Base-by-base conservation (phyloP, 2,797 vertebrate species). In the Telmatherina bonti region DNA sequence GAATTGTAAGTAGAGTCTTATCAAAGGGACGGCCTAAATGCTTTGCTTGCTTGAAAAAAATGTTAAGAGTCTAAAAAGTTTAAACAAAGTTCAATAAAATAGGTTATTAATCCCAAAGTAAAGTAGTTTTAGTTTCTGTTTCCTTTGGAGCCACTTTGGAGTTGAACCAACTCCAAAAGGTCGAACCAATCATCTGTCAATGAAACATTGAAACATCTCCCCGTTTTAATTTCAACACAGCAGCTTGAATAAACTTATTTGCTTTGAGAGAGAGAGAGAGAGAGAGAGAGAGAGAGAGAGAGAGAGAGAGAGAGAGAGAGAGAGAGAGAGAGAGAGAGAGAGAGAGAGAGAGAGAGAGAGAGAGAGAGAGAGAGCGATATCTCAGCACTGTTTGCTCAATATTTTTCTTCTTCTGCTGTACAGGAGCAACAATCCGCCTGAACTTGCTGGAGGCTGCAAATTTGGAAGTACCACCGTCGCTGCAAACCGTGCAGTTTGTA, bases 401-500 rank as follows among this genome's bases (percentile, higher is more conserved):
- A 49, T 41, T 56, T 64, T n/a, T 66, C 29, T 35, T 43, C n/a
- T 35, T 38, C 33, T 29, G 49, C 18, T 38, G 22, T 55, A 47
- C 53, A 56, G 62, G 26, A 47, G 61, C 60, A 70, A 66, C 41
- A 61, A 72, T 67, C 47, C 30, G 15, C 58, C 18, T 9, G 29
- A 49, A 76, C 61, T 22, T 55, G 55, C 59, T 62, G 72, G 41
- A 70, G 62, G 62, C 62, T 61, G 33, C 58, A 64, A 67, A 76
- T 73, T 26, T 43, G 35, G 18, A 57, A 35, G 36, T 31, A 33
- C 53, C 9, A 31, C 30, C 27, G 59, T 59, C 33, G 5, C 73
- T 72, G 70, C 74, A 80, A 63, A 76, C 65, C 51, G 27, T 29
- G 55, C 33, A 65, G 38, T 86, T 83, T 79, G 74, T 77, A 86